Base-by-base conservation (phyloP, 1,140 invertebrate genomes). In the Aradophagus sp. region DNA sequence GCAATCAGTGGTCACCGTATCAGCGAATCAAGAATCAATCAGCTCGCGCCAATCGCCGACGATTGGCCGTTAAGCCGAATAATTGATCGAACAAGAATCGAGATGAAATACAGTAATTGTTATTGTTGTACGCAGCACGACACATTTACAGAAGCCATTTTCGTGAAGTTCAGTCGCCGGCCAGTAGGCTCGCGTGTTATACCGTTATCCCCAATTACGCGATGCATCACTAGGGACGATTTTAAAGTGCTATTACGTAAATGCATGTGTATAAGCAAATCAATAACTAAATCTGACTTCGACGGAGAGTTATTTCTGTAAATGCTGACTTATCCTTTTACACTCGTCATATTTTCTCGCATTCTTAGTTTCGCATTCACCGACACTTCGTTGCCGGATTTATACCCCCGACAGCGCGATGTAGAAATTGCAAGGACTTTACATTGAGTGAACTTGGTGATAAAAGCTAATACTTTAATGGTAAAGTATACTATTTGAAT, bases 231-330 rank as follows among this genome's bases (percentile, higher is more conserved):
- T 42, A 38, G 52, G 50, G 62, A 73, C 58, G 45, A 66, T 72
- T 72, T 62, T 66, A 61, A 62, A 68, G 63, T 63, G 56, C 53
- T 68, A 59, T 73, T 73, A 73, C 70, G 70, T 73, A 73, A 73
- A 67, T 73, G 63, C 70, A 63, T 53, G 59, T 62, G 44, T 72
- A 61, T 67, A 65, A 48, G 59, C 56, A 68, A 73, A 73, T 73
- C 70, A 73, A 73, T 73, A 73, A 73, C 58, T 68, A 67, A 59
- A 73, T 73, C 52, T 47, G 53, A 59, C 53, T 73, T 63, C 20
- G 32, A 5, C 53, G 58, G 36, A 32, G 42, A 62, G 62, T 68
- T 73, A 73, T 68, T 73, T 73, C 63, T 61, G 48, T 72, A 59
- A 65, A 65, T 65, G 39, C 45, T 65, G 56, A 50, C 45, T 62